A percentile compares a stretch with the other conserved stretches of the same genome.
Evolutionary conservation across 2,888 invertebrate genomes (phyloP).

Genomic region (Tyria jacobaeae): DNA sequence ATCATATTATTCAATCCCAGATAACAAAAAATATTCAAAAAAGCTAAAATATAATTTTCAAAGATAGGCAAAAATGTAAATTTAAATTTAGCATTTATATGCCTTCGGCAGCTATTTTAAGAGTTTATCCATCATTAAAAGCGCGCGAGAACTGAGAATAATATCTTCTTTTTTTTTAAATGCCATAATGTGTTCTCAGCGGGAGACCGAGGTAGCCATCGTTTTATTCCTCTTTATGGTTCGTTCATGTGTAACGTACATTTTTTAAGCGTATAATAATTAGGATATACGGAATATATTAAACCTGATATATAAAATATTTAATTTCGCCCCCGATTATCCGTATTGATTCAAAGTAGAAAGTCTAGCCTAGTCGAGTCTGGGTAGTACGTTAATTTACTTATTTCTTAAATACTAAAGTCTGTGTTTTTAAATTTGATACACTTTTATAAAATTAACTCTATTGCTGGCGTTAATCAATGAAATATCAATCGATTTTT

Average conservation of each 20-base stretch:
- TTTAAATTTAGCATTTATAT: background rate
- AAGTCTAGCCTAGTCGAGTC: no score
- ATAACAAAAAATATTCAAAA: background rate
- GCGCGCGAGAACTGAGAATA: conserved; percentile 21
- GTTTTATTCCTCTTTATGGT: conserved; percentile 27
- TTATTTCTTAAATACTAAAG: no score
- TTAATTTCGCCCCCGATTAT: background rate
- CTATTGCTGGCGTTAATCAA: no score
- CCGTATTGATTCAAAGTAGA: background rate
- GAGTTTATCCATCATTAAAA: conserved; percentile 15
- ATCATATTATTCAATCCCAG: background rate
- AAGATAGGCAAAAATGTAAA: background rate
- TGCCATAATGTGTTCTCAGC: conserved; percentile 37
- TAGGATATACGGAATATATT: conserved; percentile 36
- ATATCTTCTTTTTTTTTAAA: conserved; percentile 30
- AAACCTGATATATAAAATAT: background rate
- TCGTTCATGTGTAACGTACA: conserved; percentile 41
- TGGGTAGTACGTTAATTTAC: no score
- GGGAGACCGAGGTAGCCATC: conserved; percentile 34
- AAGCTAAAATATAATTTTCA: background rate
- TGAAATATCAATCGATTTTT: no score
- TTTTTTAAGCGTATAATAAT: conserved; percentile 45
- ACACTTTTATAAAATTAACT: background rate
- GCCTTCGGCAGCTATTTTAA: conserved; percentile 13
- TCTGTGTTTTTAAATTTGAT: no score